Evolutionary conservation across 2,888 invertebrate genomes (phyloP).

Genomic region (Caenorhabditis sp.): DNA sequence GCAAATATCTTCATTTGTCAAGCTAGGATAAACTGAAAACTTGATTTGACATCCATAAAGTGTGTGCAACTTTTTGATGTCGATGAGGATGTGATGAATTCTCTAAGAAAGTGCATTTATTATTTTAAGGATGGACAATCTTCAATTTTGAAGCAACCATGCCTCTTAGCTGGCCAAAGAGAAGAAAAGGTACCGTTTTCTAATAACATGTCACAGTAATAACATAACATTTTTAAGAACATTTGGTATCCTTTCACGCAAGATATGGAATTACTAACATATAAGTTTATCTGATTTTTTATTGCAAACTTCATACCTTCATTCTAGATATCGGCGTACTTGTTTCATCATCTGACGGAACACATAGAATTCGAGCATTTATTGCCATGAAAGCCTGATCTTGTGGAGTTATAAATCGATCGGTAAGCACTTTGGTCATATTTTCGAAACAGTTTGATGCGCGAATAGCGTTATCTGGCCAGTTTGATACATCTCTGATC

Average conservation of each 20-base stretch:
- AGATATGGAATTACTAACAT: no score
- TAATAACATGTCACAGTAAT: no score
- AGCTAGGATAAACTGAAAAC: slow-evolving; percentile 17
- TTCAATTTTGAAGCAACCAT: no score
- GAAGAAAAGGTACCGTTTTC: no score
- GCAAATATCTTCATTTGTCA: slow-evolving; percentile 46
- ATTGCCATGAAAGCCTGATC: slow-evolving; percentile 23
- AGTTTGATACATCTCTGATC: slow-evolving; percentile 25
- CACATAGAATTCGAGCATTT: slow-evolving; percentile 7
- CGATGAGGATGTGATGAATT: slow-evolving; percentile 25
- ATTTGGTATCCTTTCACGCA: no score
- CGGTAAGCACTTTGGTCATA: slow-evolving; percentile 21
- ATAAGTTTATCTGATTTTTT: no score
- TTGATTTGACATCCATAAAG: slow-evolving; percentile 40
- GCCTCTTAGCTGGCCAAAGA: no score
- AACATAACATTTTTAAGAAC: no score
- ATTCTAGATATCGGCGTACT: slow-evolving; percentile 29
- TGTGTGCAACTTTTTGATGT: slow-evolving; percentile 35
- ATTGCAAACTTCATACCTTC: slow-evolving; percentile 5
- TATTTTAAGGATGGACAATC: no score
- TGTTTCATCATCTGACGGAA: not conserved
- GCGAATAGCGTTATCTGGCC: slow-evolving; percentile 47
- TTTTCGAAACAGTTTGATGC: slow-evolving; percentile 35
- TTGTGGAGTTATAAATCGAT: slow-evolving; percentile 31
- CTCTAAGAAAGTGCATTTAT: slow-evolving; percentile 10